These are phyloP conservation scores for Carcina quercana DNA, from an alignment of 2,888 invertebrate genomes.

Conservation along the genomic window DNA sequence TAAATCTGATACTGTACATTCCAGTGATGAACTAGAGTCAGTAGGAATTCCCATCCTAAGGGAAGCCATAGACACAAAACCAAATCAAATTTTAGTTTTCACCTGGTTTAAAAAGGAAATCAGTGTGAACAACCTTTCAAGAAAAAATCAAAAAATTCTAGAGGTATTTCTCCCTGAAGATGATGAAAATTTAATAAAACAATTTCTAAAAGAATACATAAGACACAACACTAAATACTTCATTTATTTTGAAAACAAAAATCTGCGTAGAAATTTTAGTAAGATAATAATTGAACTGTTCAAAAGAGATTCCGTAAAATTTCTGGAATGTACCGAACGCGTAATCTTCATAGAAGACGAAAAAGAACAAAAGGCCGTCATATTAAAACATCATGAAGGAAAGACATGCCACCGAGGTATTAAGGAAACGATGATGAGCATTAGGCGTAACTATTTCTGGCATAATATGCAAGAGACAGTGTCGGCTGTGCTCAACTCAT, in stretches of 20 bases:
- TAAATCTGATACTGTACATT: slow-evolving; percentile 5
- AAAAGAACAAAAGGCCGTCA: slow-evolving; percentile 12
- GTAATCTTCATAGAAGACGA: slow-evolving; percentile 14
- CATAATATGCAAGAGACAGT: slow-evolving; percentile 17
- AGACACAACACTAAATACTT: slow-evolving; percentile 11
- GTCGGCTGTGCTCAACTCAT: slow-evolving; percentile 10
- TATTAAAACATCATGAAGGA: slow-evolving; percentile 17
- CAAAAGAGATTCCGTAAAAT: slow-evolving; percentile 15
- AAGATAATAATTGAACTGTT: slow-evolving; percentile 12
- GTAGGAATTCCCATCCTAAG: slow-evolving; percentile 7
- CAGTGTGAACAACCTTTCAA: slow-evolving; percentile 6
- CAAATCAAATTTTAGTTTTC: slow-evolving; percentile 14
- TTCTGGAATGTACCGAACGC: slow-evolving; percentile 21
- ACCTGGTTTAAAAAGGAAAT: slow-evolving; percentile 7
- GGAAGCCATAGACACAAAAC: slow-evolving; percentile 14
- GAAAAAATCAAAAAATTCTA: slow-evolving; percentile 7
- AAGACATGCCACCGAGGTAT: slow-evolving; percentile 22
- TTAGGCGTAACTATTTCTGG: slow-evolving; percentile 19
- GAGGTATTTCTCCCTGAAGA: slow-evolving; percentile 8
- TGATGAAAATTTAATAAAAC: slow-evolving; percentile 10
- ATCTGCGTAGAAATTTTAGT: slow-evolving; percentile 10
- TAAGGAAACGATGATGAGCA: slow-evolving; percentile 14
- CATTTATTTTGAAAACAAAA: slow-evolving; percentile 18
- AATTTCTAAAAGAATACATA: slow-evolving; percentile 13
- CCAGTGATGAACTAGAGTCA: slow-evolving; percentile 1